phyloP scores from a whole-genome alignment of 2,888 invertebrate species.

The Latrodectus elegans region DNA sequence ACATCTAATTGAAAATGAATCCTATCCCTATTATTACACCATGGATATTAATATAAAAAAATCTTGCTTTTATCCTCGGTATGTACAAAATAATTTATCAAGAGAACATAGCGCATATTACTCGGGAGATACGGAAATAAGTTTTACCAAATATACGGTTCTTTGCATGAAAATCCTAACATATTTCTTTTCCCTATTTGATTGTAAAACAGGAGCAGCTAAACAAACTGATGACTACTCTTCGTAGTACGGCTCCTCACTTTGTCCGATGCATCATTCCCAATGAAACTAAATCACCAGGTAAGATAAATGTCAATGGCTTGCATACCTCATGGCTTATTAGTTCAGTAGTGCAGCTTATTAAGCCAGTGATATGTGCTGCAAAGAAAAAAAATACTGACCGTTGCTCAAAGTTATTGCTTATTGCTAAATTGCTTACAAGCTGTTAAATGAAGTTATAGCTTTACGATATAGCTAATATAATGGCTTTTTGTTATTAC shows the following conservation, averaged over 20 bases:
- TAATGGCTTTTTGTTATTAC: too few relatives aligned
- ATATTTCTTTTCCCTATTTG: conserved; percentile 8
- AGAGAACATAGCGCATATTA: too few relatives aligned
- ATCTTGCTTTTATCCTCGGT: not conserved
- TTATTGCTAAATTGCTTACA: too few relatives aligned
- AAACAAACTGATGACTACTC: conserved; percentile 78
- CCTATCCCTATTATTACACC: not conserved
- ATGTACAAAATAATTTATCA: too few relatives aligned
- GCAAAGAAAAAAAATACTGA: too few relatives aligned
- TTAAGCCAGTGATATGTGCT: too few relatives aligned
- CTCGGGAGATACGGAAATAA: not conserved
- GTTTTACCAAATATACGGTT: not conserved
- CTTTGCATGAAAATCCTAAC: too few relatives aligned
- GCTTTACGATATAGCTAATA: too few relatives aligned
- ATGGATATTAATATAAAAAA: not conserved
- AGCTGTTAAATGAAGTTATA: too few relatives aligned
- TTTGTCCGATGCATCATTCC: conserved; percentile 78
- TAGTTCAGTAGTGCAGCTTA: not conserved
- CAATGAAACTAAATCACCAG: conserved; percentile 90
- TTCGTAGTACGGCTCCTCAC: conserved; percentile 77
- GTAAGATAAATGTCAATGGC: conserved; percentile 75
- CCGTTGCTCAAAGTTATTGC: too few relatives aligned
- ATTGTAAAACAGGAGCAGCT: conserved; percentile 73
- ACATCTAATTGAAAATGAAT: not conserved
- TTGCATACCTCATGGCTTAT: not conserved